Conservation (phyloP, 1,140 invertebrate species). For the Melipona quadrifasciata region DNA sequence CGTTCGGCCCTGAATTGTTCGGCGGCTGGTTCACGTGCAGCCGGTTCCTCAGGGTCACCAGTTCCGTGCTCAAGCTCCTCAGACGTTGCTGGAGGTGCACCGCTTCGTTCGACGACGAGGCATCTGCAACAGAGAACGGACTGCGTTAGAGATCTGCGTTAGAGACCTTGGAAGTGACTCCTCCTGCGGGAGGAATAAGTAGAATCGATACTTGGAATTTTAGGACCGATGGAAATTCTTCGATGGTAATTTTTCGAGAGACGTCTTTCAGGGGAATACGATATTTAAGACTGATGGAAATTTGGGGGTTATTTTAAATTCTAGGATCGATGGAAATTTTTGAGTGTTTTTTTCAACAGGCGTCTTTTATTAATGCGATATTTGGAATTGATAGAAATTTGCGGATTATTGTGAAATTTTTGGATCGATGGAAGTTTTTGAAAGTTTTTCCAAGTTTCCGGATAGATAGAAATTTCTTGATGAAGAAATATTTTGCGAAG, state of each 20-base stretch:
- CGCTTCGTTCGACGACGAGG: conserved; percentile 95
- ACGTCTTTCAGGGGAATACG: no score
- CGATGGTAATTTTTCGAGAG: no score
- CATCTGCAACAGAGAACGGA: conserved; percentile 86
- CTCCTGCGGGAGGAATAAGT: neutral
- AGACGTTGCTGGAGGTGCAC: conserved; percentile 94
- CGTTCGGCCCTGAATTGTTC: conserved; percentile 69
- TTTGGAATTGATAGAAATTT: no score
- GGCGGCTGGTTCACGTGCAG: conserved; percentile 87
- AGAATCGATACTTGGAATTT: no score
- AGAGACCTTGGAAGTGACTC: neutral
- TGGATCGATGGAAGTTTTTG: no score
- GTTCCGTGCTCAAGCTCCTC: conserved; percentile 92
- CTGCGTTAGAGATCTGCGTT: neutral
- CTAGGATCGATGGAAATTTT: no score
- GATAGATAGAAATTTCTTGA: no score
- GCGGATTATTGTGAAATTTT: neutral
- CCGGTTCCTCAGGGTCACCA: conserved; percentile 93
- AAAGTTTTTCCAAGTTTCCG: fast-evolving
- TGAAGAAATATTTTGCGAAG: neutral
- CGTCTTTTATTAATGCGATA: no score
- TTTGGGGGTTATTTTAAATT: no score
- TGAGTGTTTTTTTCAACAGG: no score
- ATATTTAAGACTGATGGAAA: no score
- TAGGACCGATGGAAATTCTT: no score